Conservation (phyloP, 2,797 vertebrate genomes). For the Phalanger gymnotis region DNA sequence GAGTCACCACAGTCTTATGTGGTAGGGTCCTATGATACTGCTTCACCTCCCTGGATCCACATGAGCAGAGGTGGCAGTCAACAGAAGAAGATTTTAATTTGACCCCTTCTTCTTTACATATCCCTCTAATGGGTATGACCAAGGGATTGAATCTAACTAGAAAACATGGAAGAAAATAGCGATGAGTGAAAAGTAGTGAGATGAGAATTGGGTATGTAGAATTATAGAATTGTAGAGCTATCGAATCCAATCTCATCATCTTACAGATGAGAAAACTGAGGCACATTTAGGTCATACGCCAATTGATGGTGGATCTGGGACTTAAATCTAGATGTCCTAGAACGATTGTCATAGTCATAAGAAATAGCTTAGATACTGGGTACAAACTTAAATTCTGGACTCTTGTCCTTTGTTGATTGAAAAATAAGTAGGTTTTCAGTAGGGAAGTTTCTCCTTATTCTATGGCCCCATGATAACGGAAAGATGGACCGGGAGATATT, state of each 20-base stretch:
- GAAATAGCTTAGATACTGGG: background rate
- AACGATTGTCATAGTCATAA: background rate
- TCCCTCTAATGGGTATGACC: background rate
- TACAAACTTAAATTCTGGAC: background rate
- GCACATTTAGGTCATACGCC: background rate
- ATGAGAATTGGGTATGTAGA: background rate
- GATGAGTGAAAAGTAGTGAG: background rate
- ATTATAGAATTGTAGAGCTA: background rate
- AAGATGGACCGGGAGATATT: background rate
- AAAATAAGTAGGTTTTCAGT: conserved; percentile 4
- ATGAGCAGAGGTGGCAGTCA: background rate
- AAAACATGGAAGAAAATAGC: background rate
- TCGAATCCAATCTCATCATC: background rate
- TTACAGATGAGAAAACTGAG: background rate
- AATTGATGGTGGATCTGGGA: background rate
- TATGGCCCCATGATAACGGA: background rate
- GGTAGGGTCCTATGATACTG: background rate
- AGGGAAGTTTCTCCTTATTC: background rate
- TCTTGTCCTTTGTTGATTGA: background rate
- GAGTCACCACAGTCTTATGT: background rate
- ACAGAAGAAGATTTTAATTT: background rate
- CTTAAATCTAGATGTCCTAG: background rate
- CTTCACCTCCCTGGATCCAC: background rate
- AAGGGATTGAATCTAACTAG: background rate
- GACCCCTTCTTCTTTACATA: background rate